These are phyloP conservation scores for Orchesellides sinensis DNA, from an alignment of 2,888 invertebrate species.

Conservation along the genomic window DNA sequence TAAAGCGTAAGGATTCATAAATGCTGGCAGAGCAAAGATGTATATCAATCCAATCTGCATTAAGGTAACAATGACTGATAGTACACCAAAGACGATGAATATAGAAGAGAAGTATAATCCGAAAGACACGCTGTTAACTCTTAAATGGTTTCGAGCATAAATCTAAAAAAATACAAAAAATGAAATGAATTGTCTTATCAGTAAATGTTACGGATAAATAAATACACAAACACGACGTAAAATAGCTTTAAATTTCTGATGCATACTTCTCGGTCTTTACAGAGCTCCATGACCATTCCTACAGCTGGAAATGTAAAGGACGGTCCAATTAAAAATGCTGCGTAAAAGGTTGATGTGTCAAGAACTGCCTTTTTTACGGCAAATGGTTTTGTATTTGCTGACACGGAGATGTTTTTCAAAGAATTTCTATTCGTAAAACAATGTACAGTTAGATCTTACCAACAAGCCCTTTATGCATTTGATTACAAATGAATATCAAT, in stretches of 20 bases:
- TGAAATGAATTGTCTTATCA: neutral
- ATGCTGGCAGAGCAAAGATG: slow-evolving; percentile 84
- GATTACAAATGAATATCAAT: too few relatives aligned
- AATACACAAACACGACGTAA: too few relatives aligned
- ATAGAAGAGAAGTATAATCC: slow-evolving; percentile 86
- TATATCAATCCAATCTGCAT: slow-evolving; percentile 83
- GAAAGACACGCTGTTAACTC: slow-evolving; percentile 88
- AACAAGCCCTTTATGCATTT: too few relatives aligned
- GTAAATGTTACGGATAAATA: neutral
- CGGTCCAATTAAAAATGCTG: slow-evolving; percentile 88
- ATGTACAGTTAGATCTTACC: neutral
- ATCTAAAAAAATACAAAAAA: slow-evolving; percentile 79
- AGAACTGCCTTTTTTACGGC: slow-evolving; percentile 36
- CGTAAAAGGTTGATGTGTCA: slow-evolving; percentile 84
- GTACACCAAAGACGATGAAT: slow-evolving; percentile 84
- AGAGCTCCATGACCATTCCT: slow-evolving; percentile 87
- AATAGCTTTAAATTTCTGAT: too few relatives aligned
- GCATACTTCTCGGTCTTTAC: slow-evolving; percentile 88
- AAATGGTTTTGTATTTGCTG: slow-evolving; percentile 38
- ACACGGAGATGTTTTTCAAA: neutral
- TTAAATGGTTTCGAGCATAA: slow-evolving; percentile 88
- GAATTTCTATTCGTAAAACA: neutral
- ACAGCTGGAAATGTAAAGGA: slow-evolving; percentile 88
- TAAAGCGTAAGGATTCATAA: slow-evolving; percentile 84
- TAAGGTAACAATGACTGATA: slow-evolving; percentile 84